Evolutionary conservation across 2,113 vertebrate genomes (phyloP).

Genomic region (Entelurus aequoreus): DNA sequence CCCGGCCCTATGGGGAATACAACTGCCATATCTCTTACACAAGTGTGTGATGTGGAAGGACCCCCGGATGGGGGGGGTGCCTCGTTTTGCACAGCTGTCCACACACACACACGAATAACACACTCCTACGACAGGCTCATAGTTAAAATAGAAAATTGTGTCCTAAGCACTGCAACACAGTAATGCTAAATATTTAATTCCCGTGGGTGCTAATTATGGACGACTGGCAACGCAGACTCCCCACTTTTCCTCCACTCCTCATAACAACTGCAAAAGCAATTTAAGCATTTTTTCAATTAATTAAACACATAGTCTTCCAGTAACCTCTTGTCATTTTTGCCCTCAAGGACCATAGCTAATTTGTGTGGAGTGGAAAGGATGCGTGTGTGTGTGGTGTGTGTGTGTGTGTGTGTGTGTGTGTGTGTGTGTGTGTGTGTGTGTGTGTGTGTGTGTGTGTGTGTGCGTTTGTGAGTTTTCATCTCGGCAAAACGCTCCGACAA

Average conservation of each 20-base stretch:
- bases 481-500: conserved; percentile 64
- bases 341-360: conserved; percentile 98
- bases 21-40: conserved; percentile 90
- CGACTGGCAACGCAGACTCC: conserved; percentile 94
- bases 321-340: conserved; percentile 99
- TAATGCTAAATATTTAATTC: conserved; percentile 99
- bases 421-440: conserved; percentile 51
- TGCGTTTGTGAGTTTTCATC: conserved; percentile 57
- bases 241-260: conserved; percentile 48
- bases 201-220: conserved; percentile 98
- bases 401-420: neutral
- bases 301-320: conserved; percentile 98
- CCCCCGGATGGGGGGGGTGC: conserved; percentile 80
- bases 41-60: conserved; percentile 80
- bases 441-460: neutral
- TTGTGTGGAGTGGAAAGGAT: conserved; percentile 87
- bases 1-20: conserved; percentile 83
- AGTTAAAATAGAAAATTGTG: conserved; percentile 99
- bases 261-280: conserved; percentile 99
- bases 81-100: conserved; percentile 95
- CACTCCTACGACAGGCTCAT: conserved; percentile 86
- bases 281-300: conserved; percentile 99
- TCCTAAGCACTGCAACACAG: conserved; percentile 98
- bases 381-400: conserved; percentile 31
- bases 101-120: conserved; percentile 82